Evolutionary conservation across 2,888 invertebrate species (phyloP).

Genomic region (Drosophila siamana): DNA sequence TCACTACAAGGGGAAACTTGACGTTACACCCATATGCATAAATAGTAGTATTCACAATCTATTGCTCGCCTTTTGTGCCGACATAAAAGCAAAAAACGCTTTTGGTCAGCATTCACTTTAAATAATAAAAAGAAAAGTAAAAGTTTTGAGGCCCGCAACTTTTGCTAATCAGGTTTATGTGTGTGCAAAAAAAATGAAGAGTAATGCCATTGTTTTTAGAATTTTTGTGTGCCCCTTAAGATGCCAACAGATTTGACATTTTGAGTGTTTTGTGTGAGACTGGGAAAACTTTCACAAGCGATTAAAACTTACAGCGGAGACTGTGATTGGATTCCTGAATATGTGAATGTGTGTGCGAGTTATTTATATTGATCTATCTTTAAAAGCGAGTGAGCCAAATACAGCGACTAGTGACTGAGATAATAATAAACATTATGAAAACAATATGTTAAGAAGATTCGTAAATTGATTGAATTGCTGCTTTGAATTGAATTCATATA

Average conservation of each 20-base stretch:
- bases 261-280: background rate
- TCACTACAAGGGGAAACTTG: slow-evolving; percentile 20
- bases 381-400: background rate
- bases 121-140: slow-evolving; percentile 38
- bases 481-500: no score
- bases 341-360: background rate
- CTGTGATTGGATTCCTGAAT: background rate
- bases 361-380: background rate
- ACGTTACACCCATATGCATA: slow-evolving; percentile 20
- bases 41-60: slow-evolving; percentile 5
- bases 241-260: slow-evolving; percentile 14
- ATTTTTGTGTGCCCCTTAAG: slow-evolving; percentile 33
- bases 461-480: no score
- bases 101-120: slow-evolving; percentile 48
- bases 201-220: slow-evolving; percentile 46
- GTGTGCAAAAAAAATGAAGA: slow-evolving; percentile 44
- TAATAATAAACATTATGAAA: no score
- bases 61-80: slow-evolving; percentile 23
- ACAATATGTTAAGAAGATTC: no score
- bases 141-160: slow-evolving; percentile 29
- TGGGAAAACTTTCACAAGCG: slow-evolving; percentile 52
- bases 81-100: slow-evolving; percentile 27
- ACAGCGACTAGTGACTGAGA: no score
- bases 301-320: background rate
- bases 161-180: slow-evolving; percentile 41